Percentiles rank a stretch among this genome's conserved stretches.
Conservation (phyloP, 2,113 vertebrate species). For the Alaudala cheleensis region DNA sequence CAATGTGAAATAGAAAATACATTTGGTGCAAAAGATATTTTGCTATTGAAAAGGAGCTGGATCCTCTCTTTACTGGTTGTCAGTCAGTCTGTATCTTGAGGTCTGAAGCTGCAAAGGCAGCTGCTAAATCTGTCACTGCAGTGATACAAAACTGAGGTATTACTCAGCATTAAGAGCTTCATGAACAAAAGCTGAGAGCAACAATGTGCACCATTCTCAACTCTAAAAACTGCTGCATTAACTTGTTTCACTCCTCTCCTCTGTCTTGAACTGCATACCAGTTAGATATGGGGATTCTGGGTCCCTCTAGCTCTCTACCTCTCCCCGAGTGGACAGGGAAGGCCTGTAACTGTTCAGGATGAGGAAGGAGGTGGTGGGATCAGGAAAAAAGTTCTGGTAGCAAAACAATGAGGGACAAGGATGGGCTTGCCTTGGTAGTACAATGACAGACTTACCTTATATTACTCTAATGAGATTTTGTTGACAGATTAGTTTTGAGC, state of each 20-base stretch:
- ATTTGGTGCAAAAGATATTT: background rate
- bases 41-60: background rate
- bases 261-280: background rate
- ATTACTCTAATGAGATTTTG: slow-evolving; percentile 45
- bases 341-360: background rate
- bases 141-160: background rate
- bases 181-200: background rate
- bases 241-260: background rate
- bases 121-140: background rate
- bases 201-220: background rate
- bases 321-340: background rate
- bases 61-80: background rate
- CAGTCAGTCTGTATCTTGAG: background rate
- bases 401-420: slow-evolving; percentile 35
- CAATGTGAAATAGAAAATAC: background rate
- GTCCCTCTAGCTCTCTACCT: background rate
- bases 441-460: background rate
- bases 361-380: background rate
- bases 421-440: slow-evolving; percentile 31
- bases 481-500: slow-evolving; percentile 53
- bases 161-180: background rate
- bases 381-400: background rate
- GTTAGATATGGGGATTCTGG: background rate
- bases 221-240: background rate
- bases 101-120: background rate